Base-by-base conservation (phyloP, 2,113 vertebrate genomes). In the Hassar affinis region DNA sequence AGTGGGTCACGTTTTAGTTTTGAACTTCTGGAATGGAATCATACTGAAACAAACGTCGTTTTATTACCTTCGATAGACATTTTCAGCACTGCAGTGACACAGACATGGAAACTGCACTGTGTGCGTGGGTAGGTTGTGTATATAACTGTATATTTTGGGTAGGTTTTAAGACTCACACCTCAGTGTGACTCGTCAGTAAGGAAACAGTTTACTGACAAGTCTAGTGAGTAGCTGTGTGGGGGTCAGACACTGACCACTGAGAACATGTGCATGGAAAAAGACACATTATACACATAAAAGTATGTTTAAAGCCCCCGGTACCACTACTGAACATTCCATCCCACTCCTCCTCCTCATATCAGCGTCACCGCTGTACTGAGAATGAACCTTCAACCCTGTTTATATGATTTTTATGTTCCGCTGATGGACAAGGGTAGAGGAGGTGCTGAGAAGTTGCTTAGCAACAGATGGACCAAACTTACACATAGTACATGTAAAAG, bases 401-500 rank as follows among this genome's bases (percentile, higher is more conserved):
- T n/a, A 6, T 71, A 11, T 42, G 66, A 38, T 71, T 14, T 22
- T 15, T 11, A 20, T 11, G 22, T 71, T 45, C 38, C 42, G 47
- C 42, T 72, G 42, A n/a, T 15, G 12, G 22, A 47, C 69, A 72
- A 3, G 69, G 42, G 2, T 47, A 47, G 42, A n/a, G 25, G 69
- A 42, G 25, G 25, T n/a, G 42, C 42, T 14, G 69, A 45, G 42
- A 72, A 20, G 22, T 72, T 72, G 69, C 68, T 71, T 71, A 71
- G 68, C 68, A 71, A 71, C 38, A 47, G 68, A 72, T 72, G 42
- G 12, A 15, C 69, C 69, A 72, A 25, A 47, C 38, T 72, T 22
- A 27, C 42, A 72, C 69, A 72, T 7, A n/a, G 68, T 22, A 47
- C 25, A 72, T 22, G 1, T 72, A 47, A 22, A 14, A 27, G 42